Evolutionary conservation across 2,888 invertebrate genomes (phyloP), one percentile per base, ranked within the genome.

Genomic region (Eupithecia abbreviata): DNA sequence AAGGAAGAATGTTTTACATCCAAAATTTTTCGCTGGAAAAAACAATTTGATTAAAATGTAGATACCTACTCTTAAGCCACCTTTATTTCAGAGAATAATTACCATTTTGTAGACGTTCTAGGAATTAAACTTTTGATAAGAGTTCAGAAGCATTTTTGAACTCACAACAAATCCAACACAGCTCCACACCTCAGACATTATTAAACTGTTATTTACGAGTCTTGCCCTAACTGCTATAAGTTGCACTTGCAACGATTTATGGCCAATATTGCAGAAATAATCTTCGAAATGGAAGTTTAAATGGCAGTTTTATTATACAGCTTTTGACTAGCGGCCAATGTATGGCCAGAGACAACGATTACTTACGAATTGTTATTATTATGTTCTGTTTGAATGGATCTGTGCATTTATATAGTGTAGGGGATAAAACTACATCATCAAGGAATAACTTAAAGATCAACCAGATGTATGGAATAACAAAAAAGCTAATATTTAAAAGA

Each of bases 181-280:
- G 58, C 18, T 18, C 18, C 1, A 55, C 55, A n/a, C n/a, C n/a
- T 18, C n/a, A 58, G 18, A 2, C 15, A 15, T n/a, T n/a, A 7
- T 9, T 58, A 58, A 45, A 72, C 10, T 41, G 65, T 65, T 70
- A 76, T 67, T 72, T 70, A 70, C 45, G 69, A 68, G 42, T 18
- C 47, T 18, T 67, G 68, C 68, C 45, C 81, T 77, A 79, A 85
- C 82, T 83, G 82, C 85, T 83, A 82, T 81, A 84, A 87, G 87
- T 82, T 82, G 84, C 88, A 87, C 87, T 82, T 82, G 83, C 88
- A 87, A 86, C 85, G 87, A 85, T 86, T 85, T 85, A 85, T 84
- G 84, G 84, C 83, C 87, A 86, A 88, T 86, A 87, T 84, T 84
- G 82, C 80, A 80, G 79, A 82, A 82, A 83, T 88, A 85, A 86